Evolutionary conservation across 2,113 vertebrate species (phyloP).

Genomic region (Lanius collurio): DNA sequence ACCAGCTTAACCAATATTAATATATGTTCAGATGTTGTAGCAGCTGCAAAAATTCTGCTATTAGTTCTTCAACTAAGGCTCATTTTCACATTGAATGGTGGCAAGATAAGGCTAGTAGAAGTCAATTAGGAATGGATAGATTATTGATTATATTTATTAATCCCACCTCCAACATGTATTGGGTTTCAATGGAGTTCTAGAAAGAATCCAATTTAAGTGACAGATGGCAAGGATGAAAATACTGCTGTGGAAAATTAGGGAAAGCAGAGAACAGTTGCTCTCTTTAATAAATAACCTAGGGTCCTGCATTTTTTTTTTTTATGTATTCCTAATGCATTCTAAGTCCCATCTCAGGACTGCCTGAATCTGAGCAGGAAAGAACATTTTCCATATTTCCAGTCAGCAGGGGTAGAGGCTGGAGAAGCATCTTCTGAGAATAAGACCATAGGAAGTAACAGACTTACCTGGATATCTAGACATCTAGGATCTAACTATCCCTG

Average conservation of each 20-base stretch:
- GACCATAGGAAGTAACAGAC: background rate
- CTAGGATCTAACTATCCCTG: background rate
- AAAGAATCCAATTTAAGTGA: background rate
- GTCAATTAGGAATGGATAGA: background rate
- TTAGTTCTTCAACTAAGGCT: background rate
- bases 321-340: background rate
- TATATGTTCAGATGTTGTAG: background rate
- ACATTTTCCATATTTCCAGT: background rate
- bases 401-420: background rate
- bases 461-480: background rate
- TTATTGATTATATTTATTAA: slow-evolving; percentile 24
- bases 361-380: background rate
- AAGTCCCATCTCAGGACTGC: background rate
- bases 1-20: background rate
- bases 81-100: background rate
- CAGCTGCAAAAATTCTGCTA: background rate
- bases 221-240: background rate
- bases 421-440: background rate
- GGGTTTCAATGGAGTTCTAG: background rate
- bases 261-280: background rate
- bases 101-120: background rate
- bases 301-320: background rate
- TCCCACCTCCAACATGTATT: background rate
- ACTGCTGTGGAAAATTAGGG: background rate
- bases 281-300: background rate